Percentiles rank a stretch among this genome's conserved stretches.
Evolutionary conservation across 2,113 vertebrate genomes (phyloP).

Genomic region (Himantopus leucocephalus): DNA sequence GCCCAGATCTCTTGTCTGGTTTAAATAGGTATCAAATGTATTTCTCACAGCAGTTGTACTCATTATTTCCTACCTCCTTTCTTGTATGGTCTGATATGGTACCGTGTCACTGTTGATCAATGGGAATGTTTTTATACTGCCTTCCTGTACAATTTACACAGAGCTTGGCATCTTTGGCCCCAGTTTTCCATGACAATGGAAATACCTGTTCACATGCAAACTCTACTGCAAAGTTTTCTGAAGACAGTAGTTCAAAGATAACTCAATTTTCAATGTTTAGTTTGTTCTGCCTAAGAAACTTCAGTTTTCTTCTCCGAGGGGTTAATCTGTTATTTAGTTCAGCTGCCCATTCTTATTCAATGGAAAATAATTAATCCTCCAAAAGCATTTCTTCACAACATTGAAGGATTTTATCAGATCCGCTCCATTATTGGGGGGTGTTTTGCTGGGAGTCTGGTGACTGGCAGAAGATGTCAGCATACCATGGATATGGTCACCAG

Average conservation of each 20-base stretch:
- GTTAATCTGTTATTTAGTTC: neutral
- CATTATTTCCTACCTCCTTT: neutral
- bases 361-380: neutral
- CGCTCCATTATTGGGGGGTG: neutral
- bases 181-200: neutral
- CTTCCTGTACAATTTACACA: neutral
- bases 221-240: neutral
- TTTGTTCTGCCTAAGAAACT: neutral
- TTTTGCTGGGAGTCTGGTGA: neutral
- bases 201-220: neutral
- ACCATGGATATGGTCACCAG: neutral
- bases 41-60: neutral
- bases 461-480: neutral
- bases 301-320: neutral
- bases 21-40: neutral
- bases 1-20: neutral
- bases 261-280: neutral
- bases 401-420: neutral
- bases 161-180: neutral
- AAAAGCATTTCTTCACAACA: neutral
- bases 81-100: neutral
- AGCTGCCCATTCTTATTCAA: neutral
- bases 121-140: neutral
- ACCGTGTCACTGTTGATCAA: neutral
- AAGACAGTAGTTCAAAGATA: neutral